Conservation (phyloP, 2,113 vertebrate genomes). For the Stigmatopora nigra region DNA sequence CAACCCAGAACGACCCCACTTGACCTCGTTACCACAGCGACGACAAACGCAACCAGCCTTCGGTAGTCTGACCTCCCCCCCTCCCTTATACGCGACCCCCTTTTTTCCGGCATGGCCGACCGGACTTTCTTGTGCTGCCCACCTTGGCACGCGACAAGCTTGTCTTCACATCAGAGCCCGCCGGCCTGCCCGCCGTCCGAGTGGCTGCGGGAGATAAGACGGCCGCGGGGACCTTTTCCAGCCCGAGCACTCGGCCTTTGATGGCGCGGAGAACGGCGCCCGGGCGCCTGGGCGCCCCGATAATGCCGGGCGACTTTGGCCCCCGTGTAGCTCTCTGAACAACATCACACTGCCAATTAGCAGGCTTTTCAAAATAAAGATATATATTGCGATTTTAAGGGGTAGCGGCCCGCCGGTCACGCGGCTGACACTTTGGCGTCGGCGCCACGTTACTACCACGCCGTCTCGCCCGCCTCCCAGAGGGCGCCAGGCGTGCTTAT, state of each 20-base stretch:
- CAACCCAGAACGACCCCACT: too few relatives aligned
- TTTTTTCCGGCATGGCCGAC: constrained; percentile 19
- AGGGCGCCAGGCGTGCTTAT: neutral
- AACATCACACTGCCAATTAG: constrained; percentile 7
- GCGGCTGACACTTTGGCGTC: neutral
- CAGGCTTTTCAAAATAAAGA: neutral
- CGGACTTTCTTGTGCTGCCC: constrained; percentile 43
- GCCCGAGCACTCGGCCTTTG: constrained; percentile 59
- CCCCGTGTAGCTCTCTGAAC: neutral
- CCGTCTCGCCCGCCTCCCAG: neutral
- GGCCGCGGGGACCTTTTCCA: constrained; percentile 60
- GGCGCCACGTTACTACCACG: neutral
- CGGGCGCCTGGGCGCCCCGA: constrained; percentile 1
- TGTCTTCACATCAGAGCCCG: constrained; percentile 68
- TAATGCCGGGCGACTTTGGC: neutral
- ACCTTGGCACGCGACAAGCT: constrained; percentile 57
- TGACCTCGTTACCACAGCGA: neutral
- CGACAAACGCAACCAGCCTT: neutral
- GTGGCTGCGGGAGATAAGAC: constrained; percentile 68
- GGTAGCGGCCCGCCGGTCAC: neutral
- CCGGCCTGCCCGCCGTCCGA: constrained; percentile 63
- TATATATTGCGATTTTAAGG: neutral
- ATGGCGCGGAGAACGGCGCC: constrained; percentile 56
- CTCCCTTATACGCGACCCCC: constrained; percentile 25
- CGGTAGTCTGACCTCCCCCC: neutral